Percentiles rank a stretch among this genome's conserved stretches.
Evolutionary conservation across 2,888 invertebrate species (phyloP).

Genomic region (Thyatira batis): DNA sequence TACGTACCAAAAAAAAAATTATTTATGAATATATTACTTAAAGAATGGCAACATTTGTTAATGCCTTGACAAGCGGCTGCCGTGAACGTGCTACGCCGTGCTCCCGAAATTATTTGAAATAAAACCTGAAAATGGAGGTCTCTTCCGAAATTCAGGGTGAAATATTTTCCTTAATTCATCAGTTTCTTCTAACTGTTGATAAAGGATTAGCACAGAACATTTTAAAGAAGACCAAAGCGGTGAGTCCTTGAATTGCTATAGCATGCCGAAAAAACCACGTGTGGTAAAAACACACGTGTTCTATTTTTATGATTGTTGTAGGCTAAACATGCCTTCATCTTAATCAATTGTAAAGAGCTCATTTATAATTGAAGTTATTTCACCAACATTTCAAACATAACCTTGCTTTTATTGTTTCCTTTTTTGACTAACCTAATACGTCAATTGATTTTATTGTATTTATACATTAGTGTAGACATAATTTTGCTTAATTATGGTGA

Average conservation of each 20-base stretch:
- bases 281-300: constrained; percentile 62
- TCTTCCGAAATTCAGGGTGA: constrained; percentile 50
- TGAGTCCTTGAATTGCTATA: constrained; percentile 71
- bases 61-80: not conserved
- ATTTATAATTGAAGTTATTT: no score
- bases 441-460: no score
- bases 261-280: constrained; percentile 55
- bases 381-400: no score
- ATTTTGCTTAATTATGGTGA: no score
- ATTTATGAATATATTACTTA: no score
- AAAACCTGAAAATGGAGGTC: constrained; percentile 54
- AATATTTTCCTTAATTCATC: constrained; percentile 83
- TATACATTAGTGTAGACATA: no score
- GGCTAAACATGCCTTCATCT: no score
- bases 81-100: not conserved
- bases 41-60: no score
- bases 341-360: no score
- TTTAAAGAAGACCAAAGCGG: constrained; percentile 88
- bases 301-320: constrained; percentile 1
- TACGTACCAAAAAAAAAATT: no score
- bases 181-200: constrained; percentile 85
- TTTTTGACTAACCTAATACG: no score
- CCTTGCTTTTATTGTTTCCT: no score
- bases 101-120: not conserved
- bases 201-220: constrained; percentile 86